Evolutionary conservation across 2,113 vertebrate genomes (phyloP).

Genomic region (Carettochelys insculpta): DNA sequence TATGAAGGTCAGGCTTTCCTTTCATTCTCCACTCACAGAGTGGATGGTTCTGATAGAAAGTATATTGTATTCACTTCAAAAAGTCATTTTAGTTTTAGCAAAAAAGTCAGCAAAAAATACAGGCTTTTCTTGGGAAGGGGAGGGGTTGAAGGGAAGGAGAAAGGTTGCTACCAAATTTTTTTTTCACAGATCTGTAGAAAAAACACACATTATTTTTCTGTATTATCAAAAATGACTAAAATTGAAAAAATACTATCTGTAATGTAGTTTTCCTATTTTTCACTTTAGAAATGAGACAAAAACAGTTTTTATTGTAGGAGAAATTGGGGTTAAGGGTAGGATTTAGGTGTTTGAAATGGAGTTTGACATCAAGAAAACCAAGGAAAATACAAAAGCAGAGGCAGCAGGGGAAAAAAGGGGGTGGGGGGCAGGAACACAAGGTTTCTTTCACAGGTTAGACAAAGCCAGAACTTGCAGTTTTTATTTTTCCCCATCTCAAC

Average conservation of each 20-base stretch:
- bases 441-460: background rate
- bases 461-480: background rate
- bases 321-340: background rate
- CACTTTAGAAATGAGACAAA: background rate
- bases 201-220: slow-evolving; percentile 29
- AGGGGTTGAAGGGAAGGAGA: too few relatives aligned
- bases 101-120: background rate
- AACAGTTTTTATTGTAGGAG: background rate
- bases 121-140: background rate
- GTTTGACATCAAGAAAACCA: background rate
- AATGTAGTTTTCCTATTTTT: slow-evolving; percentile 16
- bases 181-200: background rate
- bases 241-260: background rate
- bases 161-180: slow-evolving; percentile 14
- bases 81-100: background rate
- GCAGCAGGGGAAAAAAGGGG: background rate
- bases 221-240: slow-evolving; percentile 22
- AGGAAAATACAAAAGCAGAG: background rate
- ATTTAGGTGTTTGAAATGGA: background rate
- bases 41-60: background rate
- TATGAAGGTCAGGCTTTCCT: background rate
- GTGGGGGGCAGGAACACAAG: background rate
- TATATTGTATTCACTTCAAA: background rate
- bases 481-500: background rate
- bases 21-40: background rate